These are phyloP conservation scores for Kradibia gibbosae DNA, from an alignment of 1,140 invertebrate species.

Conservation along the genomic window DNA sequence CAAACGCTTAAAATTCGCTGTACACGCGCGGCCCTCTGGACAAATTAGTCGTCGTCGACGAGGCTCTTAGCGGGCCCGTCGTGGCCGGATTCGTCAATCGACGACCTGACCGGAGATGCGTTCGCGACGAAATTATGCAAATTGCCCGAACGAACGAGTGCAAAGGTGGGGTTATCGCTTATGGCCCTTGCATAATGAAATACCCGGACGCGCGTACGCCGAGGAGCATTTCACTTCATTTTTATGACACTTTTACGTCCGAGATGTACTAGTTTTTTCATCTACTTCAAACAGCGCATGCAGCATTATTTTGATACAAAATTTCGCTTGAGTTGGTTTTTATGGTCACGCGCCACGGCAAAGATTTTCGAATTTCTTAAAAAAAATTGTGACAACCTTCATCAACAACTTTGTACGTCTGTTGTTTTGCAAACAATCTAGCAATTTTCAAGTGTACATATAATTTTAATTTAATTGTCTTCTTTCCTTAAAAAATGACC, in stretches of 20 bases:
- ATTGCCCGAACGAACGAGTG: background rate
- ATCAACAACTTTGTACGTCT: background rate
- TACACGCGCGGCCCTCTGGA: background rate
- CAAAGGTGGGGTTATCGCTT: background rate
- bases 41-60: background rate
- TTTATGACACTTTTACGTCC: background rate
- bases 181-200: background rate
- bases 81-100: conserved; percentile 8
- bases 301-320: background rate
- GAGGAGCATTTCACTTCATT: background rate
- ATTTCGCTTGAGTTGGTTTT: background rate
- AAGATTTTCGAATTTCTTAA: background rate
- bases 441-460: background rate
- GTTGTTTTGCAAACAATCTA: too few relatives aligned
- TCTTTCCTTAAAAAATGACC: too few relatives aligned
- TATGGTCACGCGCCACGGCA: background rate
- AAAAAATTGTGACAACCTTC: background rate
- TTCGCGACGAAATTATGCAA: background rate
- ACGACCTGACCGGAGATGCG: background rate
- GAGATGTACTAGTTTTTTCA: background rate
- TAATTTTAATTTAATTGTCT: too few relatives aligned
- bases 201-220: background rate
- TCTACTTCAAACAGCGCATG: background rate
- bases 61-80: background rate
- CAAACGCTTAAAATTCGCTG: background rate